Evolutionary conservation across 2,888 invertebrate genomes (phyloP), one percentile per base, ranked within the genome.

Genomic region (Therioaphis trifolii): DNA sequence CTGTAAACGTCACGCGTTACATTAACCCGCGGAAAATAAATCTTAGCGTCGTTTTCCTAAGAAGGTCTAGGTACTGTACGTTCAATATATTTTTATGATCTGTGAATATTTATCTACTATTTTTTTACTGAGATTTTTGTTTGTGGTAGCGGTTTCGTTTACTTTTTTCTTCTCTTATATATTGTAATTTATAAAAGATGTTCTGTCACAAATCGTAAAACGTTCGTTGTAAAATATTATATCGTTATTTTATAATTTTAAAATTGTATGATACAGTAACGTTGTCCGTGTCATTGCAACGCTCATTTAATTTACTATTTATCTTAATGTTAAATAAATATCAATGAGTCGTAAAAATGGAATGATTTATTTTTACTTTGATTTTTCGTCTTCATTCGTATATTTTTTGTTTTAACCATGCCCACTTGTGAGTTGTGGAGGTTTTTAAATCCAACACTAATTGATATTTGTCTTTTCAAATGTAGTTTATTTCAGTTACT

Each of bases 161-260:
- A n/a, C n/a, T n/a, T n/a, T n/a, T n/a, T n/a, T n/a, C n/a, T n/a
- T n/a, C n/a, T n/a, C n/a, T n/a, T n/a, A n/a, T n/a, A n/a, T n/a
- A n/a, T n/a, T n/a, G n/a, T 55, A 72, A 52, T 52, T 35, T 18
- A 24, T 46, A 24, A 74, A 55, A 55, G n/a, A n/a, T n/a, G 18
- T 76, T 77, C 35, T 49, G 77, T 49, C 63, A 49, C 49, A 66
- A 77, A 66, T 66, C 21, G 29, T 15, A 66, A 63, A 76, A 35
- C 29, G 55, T 52, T 61, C 14, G 46, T 61, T 46, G 46, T 58
- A 43, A 21, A 27, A 24, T 29, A 15, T 77, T 63, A n/a, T 66
- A 24, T 63, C 43, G 21, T 58, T 21, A 18, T 4, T 1, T n/a
- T 11, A 40, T 21, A 7, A 12, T 29, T 29, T 35, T 40, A 12